phyloP scores from a whole-genome alignment of 2,888 invertebrate genomes.

The Chrysodeixis includens region DNA sequence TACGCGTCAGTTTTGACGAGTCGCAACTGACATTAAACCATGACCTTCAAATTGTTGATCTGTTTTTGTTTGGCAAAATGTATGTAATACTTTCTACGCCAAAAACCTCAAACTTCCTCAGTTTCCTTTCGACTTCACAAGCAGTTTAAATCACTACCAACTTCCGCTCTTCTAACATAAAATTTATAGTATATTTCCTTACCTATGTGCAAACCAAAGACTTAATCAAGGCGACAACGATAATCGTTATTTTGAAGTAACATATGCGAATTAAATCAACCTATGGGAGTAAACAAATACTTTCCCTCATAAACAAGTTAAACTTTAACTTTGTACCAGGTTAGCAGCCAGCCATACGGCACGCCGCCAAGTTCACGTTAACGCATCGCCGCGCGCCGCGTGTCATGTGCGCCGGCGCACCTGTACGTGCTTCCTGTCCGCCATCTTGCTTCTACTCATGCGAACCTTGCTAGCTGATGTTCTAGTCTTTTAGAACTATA shows the following conservation, averaged over 20 bases:
- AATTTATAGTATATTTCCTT: no score
- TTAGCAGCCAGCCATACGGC: slow-evolving; percentile 35
- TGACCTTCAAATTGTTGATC: background rate
- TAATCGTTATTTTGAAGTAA: background rate
- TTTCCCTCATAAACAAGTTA: background rate
- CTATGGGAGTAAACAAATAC: background rate
- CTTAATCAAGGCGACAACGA: no score
- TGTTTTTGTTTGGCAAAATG: no score
- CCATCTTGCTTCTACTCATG: slow-evolving; percentile 70
- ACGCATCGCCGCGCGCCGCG: slow-evolving; percentile 75
- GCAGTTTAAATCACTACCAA: no score
- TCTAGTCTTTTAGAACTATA: background rate
- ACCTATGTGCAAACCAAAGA: background rate
- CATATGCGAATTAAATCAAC: no score
- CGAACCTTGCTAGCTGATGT: slow-evolving; percentile 35
- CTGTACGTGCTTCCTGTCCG: slow-evolving; percentile 81
- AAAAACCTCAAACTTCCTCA: no score
- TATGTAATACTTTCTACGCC: no score
- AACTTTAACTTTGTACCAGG: slow-evolving; percentile 13
- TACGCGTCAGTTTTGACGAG: background rate
- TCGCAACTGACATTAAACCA: background rate
- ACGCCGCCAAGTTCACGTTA: slow-evolving; percentile 64
- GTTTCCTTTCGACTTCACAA: no score
- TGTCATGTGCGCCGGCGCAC: slow-evolving; percentile 77
- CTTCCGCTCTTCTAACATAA: no score